Percentiles rank a stretch among this genome's conserved stretches.
These are phyloP conservation scores for Chionomys nivalis DNA, from an alignment of 2,113 vertebrate species.

Conservation along the genomic window DNA sequence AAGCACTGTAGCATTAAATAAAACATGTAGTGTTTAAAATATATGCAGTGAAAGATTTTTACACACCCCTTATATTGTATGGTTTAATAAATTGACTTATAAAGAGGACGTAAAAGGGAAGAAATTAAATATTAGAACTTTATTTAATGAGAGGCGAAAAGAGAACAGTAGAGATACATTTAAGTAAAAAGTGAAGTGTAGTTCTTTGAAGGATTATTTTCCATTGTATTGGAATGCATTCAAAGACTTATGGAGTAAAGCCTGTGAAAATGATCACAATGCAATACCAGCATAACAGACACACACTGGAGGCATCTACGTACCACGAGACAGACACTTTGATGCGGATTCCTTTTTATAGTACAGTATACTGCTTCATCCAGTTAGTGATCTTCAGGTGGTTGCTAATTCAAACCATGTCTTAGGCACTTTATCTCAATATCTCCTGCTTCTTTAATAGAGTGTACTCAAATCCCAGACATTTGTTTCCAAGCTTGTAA, in stretches of 20 bases:
- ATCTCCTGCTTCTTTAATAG: not conserved
- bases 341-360: not conserved
- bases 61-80: not conserved
- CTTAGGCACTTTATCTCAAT: not conserved
- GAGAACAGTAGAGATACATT: not conserved
- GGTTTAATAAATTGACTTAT: not conserved
- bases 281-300: rapidly evolving
- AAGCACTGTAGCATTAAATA: not conserved
- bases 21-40: not conserved
- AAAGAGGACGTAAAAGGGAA: not conserved
- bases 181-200: not conserved
- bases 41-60: not conserved
- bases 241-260: not conserved
- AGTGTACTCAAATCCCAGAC: not conserved
- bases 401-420: not conserved
- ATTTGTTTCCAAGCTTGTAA: not conserved
- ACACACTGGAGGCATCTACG: rapidly evolving
- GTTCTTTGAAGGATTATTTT: not conserved
- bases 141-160: not conserved
- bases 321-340: rapidly evolving
- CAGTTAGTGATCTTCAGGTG: not conserved
- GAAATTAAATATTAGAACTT: not conserved
- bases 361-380: not conserved
- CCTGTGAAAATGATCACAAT: not conserved
- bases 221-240: not conserved